Evolutionary conservation across 2,113 vertebrate species (phyloP), one percentile per base, ranked within the genome.

Genomic region (Penelope pileata): DNA sequence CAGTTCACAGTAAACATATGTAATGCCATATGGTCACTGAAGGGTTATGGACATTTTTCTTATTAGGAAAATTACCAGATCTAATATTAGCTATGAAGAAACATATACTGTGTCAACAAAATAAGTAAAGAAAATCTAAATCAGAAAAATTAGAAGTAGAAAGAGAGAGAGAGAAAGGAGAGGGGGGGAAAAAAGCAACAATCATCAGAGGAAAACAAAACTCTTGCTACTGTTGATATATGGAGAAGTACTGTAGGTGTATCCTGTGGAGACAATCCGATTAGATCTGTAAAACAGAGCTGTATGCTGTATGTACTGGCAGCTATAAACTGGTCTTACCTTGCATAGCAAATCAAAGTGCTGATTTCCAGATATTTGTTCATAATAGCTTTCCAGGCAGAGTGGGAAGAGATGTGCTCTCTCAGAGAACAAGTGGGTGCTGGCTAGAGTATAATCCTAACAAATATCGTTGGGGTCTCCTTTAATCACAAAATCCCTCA

Each of bases 11-110:
- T 89, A 69, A 96, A 78, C 74, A 69, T 94, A 85, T 92, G 70
- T 56, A 90, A 94, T 94, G 36, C 86, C 78, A 82, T 88, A 92
- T 83, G 81, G 87, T 67, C 88, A 87, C 66, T 1, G 4, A 91
- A 75, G 3, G 18, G n/a, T 75, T 92, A 77, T 77, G 30, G 30
- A 51, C 27, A n/a, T 69, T 81, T 36, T 88, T 62, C 68, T 82
- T 60, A 63, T 64, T 80, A 72, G 45, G n/a, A 75, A 81, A 47
- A 51, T 19, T 81, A 64, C 16, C 54, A 29, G 56, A 70, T 38
- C 6, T 76, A 72, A 51, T 68, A 82, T 36, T 27, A 27, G 45
- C 14, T 70, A 67, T 53, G 27, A 76, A 54, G 21, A 42, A 36
- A 56, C 24, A 54, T 64, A 7, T 23, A 29, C 32, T 47, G 22